Percentiles rank a stretch among this genome's conserved stretches.
phyloP scores from a whole-genome alignment of 2,797 vertebrate genomes.

The Enteromius trimaculatus region DNA sequence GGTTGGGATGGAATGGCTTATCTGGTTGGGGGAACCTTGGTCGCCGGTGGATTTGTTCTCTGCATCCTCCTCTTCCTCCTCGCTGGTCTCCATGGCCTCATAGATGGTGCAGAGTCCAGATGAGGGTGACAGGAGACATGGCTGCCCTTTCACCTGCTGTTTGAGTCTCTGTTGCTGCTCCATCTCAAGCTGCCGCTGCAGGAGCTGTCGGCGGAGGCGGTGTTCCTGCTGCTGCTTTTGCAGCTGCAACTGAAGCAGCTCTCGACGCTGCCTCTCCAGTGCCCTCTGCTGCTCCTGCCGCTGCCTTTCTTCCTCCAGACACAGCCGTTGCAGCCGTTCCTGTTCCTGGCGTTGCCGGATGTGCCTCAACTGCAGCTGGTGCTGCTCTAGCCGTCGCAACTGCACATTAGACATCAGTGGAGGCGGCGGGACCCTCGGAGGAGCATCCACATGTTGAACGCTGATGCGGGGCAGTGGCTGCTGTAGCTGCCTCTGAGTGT shows the following conservation, averaged over 20 bases:
- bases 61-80: conserved; percentile 72
- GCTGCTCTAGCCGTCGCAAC: conserved; percentile 50
- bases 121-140: conserved; percentile 72
- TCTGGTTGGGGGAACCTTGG: conserved; percentile 46
- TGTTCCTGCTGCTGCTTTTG: conserved; percentile 74
- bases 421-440: background rate
- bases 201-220: conserved; percentile 76
- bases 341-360: conserved; percentile 52
- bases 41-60: conserved; percentile 23
- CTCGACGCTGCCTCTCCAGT: conserved; percentile 75
- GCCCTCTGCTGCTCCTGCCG: conserved; percentile 73
- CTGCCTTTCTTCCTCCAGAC: conserved; percentile 62
- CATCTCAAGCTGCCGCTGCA: conserved; percentile 76
- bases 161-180: conserved; percentile 70
- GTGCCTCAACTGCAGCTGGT: conserved; percentile 56
- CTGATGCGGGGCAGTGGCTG: conserved; percentile 18
- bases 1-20: background rate
- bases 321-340: conserved; percentile 31
- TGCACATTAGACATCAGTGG: conserved; percentile 54
- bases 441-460: background rate
- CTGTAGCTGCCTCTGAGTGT: conserved; percentile 24
- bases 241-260: conserved; percentile 76
- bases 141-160: conserved; percentile 40
- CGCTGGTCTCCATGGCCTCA: conserved; percentile 84
- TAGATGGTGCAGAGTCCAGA: conserved; percentile 91